Evolutionary conservation across 1,140 invertebrate species (phyloP).

Genomic region (Sitodiplosis mosellana): DNA sequence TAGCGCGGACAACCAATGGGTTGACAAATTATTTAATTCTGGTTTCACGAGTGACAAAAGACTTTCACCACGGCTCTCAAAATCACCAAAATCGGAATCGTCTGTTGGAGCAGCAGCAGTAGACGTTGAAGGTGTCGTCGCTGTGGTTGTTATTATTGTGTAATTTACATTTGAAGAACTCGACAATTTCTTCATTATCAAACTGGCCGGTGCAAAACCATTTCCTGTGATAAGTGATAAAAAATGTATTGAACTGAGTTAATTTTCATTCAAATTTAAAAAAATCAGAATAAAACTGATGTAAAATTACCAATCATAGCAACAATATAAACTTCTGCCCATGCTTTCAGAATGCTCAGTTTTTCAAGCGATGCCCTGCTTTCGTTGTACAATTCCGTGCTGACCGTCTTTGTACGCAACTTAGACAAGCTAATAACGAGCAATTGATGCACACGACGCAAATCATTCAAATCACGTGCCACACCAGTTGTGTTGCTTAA

Average conservation of each 20-base stretch:
- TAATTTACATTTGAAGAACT: conserved; percentile 1
- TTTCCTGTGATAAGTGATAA: conserved; percentile 7
- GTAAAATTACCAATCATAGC: conserved; percentile 62
- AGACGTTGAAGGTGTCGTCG: not conserved
- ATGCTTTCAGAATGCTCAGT: conserved; percentile 92
- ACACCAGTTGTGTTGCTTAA: conserved; percentile 45
- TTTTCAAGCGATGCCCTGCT: conserved; percentile 91
- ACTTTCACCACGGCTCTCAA: conserved; percentile 57
- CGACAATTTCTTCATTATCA: conserved; percentile 16
- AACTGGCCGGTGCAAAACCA: conserved; percentile 41
- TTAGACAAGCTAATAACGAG: conserved; percentile 89
- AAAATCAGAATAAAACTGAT: too few species aligned
- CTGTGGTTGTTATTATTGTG: not conserved
- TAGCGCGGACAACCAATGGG: conserved; percentile 86
- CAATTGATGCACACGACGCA: conserved; percentile 87
- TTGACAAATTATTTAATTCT: conserved; percentile 73
- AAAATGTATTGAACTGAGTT: too few species aligned
- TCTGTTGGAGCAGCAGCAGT: conserved; percentile 15
- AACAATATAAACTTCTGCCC: conserved; percentile 95
- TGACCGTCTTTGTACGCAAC: conserved; percentile 51
- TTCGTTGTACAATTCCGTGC: conserved; percentile 78
- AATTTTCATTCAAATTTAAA: too few species aligned
- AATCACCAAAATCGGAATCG: conserved; percentile 44
- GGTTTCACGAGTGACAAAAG: conserved; percentile 84
- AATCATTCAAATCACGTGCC: conserved; percentile 86